phyloP scores from a whole-genome alignment of 2,797 vertebrate genomes.

The Lagocephalus sceleratus region DNA sequence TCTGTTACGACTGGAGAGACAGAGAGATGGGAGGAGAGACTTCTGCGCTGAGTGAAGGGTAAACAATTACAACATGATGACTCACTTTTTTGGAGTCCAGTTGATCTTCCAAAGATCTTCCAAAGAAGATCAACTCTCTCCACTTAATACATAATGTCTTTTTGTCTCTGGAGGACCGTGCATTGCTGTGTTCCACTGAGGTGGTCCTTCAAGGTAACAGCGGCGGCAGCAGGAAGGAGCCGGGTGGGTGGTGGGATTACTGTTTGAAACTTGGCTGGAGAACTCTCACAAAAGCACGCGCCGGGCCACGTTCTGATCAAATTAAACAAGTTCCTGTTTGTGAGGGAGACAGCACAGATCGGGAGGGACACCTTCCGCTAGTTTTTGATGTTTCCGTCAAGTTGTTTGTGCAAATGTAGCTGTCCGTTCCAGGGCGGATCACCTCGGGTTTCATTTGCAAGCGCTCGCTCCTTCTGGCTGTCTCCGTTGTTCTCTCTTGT shows the following conservation, averaged over 20 bases:
- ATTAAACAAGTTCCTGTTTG: slow-evolving; percentile 63
- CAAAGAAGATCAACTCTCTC: slow-evolving; percentile 71
- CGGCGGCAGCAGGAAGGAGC: slow-evolving; percentile 2
- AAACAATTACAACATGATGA: slow-evolving; percentile 81
- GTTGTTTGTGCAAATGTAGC: slow-evolving; percentile 46
- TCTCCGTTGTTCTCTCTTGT: slow-evolving; percentile 55
- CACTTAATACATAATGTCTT: slow-evolving; percentile 78
- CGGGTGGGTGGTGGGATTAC: background rate
- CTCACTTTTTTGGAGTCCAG: slow-evolving; percentile 74
- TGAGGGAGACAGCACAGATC: slow-evolving; percentile 51
- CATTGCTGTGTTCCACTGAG: slow-evolving; percentile 57
- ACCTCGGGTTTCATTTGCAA: slow-evolving; percentile 29
- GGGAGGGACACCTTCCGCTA: slow-evolving; percentile 38
- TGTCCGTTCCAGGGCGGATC: slow-evolving; percentile 55
- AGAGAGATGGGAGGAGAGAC: slow-evolving; percentile 47
- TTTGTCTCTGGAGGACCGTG: slow-evolving; percentile 71
- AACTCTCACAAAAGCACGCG: slow-evolving; percentile 48
- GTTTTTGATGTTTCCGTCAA: slow-evolving; percentile 41
- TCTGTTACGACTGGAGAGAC: slow-evolving; percentile 60
- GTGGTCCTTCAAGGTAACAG: slow-evolving; percentile 56
- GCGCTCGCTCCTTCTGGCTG: slow-evolving; percentile 11
- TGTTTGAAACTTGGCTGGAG: slow-evolving; percentile 55
- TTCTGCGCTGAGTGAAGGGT: slow-evolving; percentile 78
- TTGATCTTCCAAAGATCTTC: no score
- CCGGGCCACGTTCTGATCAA: slow-evolving; percentile 62